Conservation (phyloP, 2,797 vertebrate genomes). For the Geotrypetes seraphini region DNA sequence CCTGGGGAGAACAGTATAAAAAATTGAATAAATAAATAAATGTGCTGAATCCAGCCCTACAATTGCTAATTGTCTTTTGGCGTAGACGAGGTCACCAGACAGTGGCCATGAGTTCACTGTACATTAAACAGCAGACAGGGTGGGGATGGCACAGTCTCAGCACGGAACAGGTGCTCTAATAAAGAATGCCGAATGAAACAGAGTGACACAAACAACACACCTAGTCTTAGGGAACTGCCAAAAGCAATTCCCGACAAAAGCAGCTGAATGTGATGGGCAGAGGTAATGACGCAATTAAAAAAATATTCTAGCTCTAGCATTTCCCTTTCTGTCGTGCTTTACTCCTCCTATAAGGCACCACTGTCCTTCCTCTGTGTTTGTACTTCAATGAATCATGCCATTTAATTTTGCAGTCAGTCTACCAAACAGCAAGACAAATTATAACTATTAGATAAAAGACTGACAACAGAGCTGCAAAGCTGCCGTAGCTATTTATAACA, state of each 20-base stretch:
- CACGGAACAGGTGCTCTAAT: neutral
- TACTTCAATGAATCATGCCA: constrained; percentile 6
- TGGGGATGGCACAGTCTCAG: neutral
- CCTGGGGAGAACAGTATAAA: too few species aligned
- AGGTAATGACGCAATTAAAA: neutral
- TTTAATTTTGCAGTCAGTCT: too few species aligned
- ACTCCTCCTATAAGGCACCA: neutral
- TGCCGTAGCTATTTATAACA: too few species aligned
- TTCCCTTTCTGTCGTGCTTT: neutral
- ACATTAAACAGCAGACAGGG: neutral
- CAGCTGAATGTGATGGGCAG: neutral
- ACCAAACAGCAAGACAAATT: too few species aligned
- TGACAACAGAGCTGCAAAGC: too few species aligned
- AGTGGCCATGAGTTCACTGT: neutral
- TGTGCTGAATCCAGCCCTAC: too few species aligned
- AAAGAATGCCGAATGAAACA: neutral
- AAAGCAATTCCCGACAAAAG: neutral
- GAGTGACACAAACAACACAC: constrained; percentile 4
- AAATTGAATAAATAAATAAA: too few species aligned
- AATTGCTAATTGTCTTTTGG: too few species aligned
- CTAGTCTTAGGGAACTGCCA: constrained; percentile 3
- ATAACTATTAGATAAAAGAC: too few species aligned
- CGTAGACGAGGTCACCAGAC: too few species aligned
- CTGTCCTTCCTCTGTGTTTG: constrained; percentile 3
- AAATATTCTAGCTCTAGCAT: neutral